Conservation (phyloP, 2,797 vertebrate genomes). For the Schizopygopsis malacanthus region DNA sequence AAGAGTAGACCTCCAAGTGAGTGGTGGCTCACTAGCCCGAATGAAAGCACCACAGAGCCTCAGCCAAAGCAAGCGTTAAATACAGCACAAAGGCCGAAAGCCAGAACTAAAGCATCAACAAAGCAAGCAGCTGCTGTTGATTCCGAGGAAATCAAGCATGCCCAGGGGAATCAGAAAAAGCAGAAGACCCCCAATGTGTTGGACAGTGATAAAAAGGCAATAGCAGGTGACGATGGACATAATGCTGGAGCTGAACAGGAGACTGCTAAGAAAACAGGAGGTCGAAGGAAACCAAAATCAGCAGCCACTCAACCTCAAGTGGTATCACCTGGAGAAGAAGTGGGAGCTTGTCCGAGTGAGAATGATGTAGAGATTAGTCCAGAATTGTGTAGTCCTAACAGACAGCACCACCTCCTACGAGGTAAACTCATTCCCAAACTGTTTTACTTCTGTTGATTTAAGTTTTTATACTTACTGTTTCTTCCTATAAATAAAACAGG, state of each 20-base stretch:
- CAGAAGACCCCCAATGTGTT: conserved; percentile 16
- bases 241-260: conserved; percentile 6
- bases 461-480: background rate
- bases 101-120: conserved; percentile 47
- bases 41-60: conserved; percentile 46
- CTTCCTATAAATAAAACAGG: conserved; percentile 60
- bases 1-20: conserved; percentile 64
- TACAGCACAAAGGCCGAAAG: conserved; percentile 40
- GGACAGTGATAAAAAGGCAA: conserved; percentile 45
- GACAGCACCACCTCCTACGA: conserved; percentile 47
- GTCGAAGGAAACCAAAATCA: conserved; percentile 28
- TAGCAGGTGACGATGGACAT: conserved; percentile 21
- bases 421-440: conserved; percentile 61
- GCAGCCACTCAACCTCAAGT: conserved; percentile 13
- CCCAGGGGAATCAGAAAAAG: conserved; percentile 43
- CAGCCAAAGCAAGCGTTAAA: background rate
- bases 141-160: background rate
- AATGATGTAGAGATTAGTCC: conserved; percentile 52
- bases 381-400: conserved; percentile 35
- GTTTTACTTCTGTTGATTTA: background rate
- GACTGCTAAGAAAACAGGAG: conserved; percentile 21
- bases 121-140: conserved; percentile 7
- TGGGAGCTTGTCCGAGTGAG: conserved; percentile 32
- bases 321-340: conserved; percentile 23
- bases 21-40: conserved; percentile 65